Evolutionary conservation across 1,140 invertebrate genomes (phyloP).

Genomic region (Schlechtendalia chinensis): DNA sequence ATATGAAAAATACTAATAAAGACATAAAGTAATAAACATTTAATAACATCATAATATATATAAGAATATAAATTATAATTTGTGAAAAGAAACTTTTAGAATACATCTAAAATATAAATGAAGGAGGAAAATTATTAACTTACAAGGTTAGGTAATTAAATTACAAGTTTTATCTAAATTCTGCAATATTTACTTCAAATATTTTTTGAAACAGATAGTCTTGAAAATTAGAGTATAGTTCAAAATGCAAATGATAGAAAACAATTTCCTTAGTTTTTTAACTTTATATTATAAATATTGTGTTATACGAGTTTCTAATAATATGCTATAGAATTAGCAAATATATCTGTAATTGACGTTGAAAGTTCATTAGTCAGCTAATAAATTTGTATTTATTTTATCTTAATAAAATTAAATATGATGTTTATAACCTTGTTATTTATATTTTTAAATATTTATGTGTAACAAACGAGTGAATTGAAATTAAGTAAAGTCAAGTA

Average conservation of each 20-base stretch:
- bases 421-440: background rate
- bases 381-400: background rate
- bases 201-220: too few species aligned
- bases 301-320: background rate
- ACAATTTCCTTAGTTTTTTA: too few species aligned
- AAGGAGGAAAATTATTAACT: too few species aligned
- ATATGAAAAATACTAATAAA: background rate
- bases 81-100: background rate
- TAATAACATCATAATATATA: background rate
- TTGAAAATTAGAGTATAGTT: too few species aligned
- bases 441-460: background rate
- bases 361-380: background rate
- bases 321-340: too few species aligned
- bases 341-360: background rate
- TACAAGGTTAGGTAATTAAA: too few species aligned
- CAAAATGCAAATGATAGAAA: too few species aligned
- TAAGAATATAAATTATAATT: conserved; percentile 1
- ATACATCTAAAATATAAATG: background rate
- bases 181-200: too few species aligned
- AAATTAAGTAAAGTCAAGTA: background rate
- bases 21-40: background rate
- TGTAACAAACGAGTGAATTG: background rate
- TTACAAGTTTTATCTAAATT: too few species aligned
- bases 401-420: background rate
- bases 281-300: background rate